These are phyloP conservation scores for Campylomormyrus tamandua DNA, from an alignment of 2,113 vertebrate genomes.

Conservation along the genomic window DNA sequence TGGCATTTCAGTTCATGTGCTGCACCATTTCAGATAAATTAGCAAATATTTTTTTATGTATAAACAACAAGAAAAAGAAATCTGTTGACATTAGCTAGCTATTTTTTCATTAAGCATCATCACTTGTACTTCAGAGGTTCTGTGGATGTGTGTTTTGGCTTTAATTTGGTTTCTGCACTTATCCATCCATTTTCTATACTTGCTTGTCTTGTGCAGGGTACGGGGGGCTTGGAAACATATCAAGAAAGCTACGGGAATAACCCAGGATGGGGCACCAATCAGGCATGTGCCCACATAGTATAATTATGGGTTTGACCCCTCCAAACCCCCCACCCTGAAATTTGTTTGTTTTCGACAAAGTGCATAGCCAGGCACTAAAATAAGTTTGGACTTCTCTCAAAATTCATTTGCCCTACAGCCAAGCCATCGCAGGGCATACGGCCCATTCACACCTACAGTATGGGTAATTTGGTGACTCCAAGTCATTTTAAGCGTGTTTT, in stretches of 20 bases:
- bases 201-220: background rate
- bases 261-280: background rate
- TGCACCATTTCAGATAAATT: background rate
- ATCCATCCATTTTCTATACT: background rate
- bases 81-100: background rate
- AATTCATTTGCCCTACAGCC: background rate
- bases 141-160: background rate
- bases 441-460: background rate
- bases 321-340: background rate
- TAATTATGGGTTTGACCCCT: too few species aligned
- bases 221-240: background rate
- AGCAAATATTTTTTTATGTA: background rate
- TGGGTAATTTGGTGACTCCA: background rate
- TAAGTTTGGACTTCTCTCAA: background rate
- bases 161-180: background rate
- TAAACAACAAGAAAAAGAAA: background rate
- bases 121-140: background rate
- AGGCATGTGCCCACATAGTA: too few species aligned
- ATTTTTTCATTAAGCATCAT: background rate
- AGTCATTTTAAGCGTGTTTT: background rate
- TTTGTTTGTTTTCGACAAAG: background rate
- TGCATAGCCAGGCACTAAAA: background rate
- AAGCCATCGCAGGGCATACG: background rate
- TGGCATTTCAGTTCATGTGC: background rate
- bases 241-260: background rate